Evolutionary conservation across 1,140 invertebrate species (phyloP).

Genomic region (Odontomachus brunneus): DNA sequence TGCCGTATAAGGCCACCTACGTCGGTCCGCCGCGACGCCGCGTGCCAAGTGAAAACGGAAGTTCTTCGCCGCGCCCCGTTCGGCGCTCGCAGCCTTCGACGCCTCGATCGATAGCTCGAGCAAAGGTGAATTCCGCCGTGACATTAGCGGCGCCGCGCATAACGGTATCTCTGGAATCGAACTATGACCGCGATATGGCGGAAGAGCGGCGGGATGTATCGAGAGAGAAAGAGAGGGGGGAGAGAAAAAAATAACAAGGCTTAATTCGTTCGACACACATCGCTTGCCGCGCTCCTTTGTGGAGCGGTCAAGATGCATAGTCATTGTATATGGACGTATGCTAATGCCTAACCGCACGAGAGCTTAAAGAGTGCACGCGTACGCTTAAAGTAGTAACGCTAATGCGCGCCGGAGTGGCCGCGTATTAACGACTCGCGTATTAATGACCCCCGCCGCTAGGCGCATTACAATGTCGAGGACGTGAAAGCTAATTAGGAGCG

Average conservation of each 20-base stretch:
- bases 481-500: slow-evolving; percentile 74
- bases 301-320: slow-evolving; percentile 21
- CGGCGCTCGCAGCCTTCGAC: neutral
- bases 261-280: neutral
- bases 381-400: slow-evolving; percentile 19
- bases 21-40: neutral
- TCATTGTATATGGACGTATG: slow-evolving; percentile 43
- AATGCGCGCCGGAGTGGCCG: slow-evolving; percentile 46
- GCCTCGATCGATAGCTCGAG: slow-evolving; percentile 26
- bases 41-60: slow-evolving; percentile 28
- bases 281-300: neutral
- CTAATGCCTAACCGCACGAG: slow-evolving; percentile 55
- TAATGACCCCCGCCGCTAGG: slow-evolving; percentile 66
- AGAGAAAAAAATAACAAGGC: slow-evolving; percentile 8
- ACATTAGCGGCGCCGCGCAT: slow-evolving; percentile 43
- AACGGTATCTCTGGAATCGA: slow-evolving; percentile 29
- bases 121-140: slow-evolving; percentile 45
- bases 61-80: slow-evolving; percentile 3
- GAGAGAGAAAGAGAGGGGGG: neutral
- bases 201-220: neutral
- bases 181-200: neutral
- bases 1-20: neutral
- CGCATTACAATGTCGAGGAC: slow-evolving; percentile 66
- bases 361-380: slow-evolving; percentile 59
- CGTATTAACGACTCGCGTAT: slow-evolving; percentile 60